A percentile compares a stretch with the other conserved stretches of the same genome.
Conservation (phyloP, 2,797 vertebrate species). For the Furcifer pardalis region DNA sequence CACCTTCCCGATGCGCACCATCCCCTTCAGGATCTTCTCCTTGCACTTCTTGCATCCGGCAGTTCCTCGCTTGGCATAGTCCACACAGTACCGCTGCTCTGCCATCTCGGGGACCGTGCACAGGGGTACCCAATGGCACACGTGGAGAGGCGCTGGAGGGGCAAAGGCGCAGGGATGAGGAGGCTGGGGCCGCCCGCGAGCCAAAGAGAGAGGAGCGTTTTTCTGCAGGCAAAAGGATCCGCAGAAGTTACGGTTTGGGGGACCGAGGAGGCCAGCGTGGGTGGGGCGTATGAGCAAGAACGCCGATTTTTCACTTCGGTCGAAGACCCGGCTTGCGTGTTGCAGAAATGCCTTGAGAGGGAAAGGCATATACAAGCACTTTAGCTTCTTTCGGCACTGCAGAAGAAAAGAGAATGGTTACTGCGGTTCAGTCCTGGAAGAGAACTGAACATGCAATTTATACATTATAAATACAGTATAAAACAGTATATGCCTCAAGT, state of each 20-base stretch:
- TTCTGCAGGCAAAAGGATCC: neutral
- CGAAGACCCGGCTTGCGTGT: conserved; percentile 59
- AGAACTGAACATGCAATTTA: neutral
- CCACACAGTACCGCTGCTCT: conserved; percentile 94
- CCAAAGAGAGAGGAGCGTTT: neutral
- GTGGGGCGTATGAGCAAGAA: neutral
- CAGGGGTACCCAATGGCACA: conserved; percentile 14
- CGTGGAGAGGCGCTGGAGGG: neutral
- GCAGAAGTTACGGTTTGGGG: neutral
- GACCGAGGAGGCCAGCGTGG: neutral
- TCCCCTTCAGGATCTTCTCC: conserved; percentile 92
- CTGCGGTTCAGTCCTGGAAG: neutral
- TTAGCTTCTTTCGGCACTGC: neutral
- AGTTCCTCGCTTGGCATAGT: conserved; percentile 95
- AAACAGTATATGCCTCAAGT: no score
- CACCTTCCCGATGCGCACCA: conserved; percentile 94
- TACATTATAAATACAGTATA: no score
- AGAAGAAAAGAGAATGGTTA: neutral
- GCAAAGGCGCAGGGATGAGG: conserved; percentile 22
- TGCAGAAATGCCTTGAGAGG: conserved; percentile 49
- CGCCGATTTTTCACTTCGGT: conserved; percentile 29
- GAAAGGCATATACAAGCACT: conserved; percentile 84
- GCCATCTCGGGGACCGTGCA: conserved; percentile 80
- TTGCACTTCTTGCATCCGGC: conserved; percentile 99
- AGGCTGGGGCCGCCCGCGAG: neutral